Conservation (phyloP, 2,113 vertebrate genomes). For the Gallinago paraguaiae region DNA sequence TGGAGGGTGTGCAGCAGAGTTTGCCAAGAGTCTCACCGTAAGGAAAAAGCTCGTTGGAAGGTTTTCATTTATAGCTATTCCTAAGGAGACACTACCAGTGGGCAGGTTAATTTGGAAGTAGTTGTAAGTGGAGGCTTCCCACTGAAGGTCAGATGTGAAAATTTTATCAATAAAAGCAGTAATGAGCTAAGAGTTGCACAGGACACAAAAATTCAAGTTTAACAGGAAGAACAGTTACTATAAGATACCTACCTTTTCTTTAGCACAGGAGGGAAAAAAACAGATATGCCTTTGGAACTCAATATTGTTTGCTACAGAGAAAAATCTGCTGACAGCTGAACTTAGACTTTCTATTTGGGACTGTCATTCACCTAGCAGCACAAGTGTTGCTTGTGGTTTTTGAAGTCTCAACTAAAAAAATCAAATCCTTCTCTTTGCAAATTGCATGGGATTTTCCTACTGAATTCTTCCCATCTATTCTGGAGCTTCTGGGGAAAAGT, state of each 20-base stretch:
- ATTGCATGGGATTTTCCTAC: background rate
- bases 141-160: background rate
- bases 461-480: background rate
- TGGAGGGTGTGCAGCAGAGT: background rate
- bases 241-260: background rate
- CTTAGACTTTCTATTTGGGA: background rate
- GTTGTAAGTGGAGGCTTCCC: background rate
- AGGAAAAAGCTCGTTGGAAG: background rate
- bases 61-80: background rate
- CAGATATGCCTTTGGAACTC: background rate
- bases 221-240: background rate
- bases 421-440: background rate
- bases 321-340: background rate
- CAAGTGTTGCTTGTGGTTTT: background rate
- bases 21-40: background rate
- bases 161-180: background rate
- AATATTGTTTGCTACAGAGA: background rate
- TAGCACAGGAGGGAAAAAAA: background rate
- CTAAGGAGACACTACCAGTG: background rate
- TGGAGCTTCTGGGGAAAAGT: background rate
- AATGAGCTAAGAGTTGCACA: background rate
- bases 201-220: background rate
- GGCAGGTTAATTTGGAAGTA: background rate
- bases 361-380: background rate
- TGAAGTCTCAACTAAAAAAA: background rate